Conservation (phyloP, 2,888 invertebrate species). For the Chirona hameri region DNA sequence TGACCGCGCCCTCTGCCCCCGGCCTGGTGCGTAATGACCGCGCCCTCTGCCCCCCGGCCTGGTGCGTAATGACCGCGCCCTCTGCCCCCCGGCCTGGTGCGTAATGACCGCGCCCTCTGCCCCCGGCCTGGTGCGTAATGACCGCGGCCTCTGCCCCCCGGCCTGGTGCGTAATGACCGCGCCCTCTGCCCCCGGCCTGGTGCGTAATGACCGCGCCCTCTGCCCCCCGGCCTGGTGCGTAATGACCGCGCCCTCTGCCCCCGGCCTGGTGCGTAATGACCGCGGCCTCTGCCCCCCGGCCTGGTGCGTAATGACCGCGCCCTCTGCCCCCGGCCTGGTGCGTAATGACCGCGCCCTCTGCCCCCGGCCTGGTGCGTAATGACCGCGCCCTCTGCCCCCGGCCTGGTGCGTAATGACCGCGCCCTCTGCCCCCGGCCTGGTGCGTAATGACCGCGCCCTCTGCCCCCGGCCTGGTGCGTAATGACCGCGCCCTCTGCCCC, state of each 20-base stretch:
- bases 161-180: conserved; percentile 46
- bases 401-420: conserved; percentile 46
- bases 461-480: conserved; percentile 48
- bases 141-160: conserved; percentile 48
- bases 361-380: conserved; percentile 47
- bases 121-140: conserved; percentile 46
- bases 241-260: no score
- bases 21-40: conserved; percentile 46
- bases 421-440: conserved; percentile 49
- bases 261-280: conserved; percentile 46
- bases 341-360: no score
- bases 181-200: conserved; percentile 49
- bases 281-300: conserved; percentile 48
- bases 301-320: conserved; percentile 46
- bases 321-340: conserved; percentile 49
- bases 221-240: conserved; percentile 47
- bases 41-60: conserved; percentile 47
- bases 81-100: conserved; percentile 48
- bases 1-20: no score
- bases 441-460: no score
- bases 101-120: no score
- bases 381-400: no score
- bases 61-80: conserved; percentile 44
- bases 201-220: conserved; percentile 43
- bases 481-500: no score